Conservation (phyloP, 2,113 vertebrate genomes). For the Atractosteus spatula region DNA sequence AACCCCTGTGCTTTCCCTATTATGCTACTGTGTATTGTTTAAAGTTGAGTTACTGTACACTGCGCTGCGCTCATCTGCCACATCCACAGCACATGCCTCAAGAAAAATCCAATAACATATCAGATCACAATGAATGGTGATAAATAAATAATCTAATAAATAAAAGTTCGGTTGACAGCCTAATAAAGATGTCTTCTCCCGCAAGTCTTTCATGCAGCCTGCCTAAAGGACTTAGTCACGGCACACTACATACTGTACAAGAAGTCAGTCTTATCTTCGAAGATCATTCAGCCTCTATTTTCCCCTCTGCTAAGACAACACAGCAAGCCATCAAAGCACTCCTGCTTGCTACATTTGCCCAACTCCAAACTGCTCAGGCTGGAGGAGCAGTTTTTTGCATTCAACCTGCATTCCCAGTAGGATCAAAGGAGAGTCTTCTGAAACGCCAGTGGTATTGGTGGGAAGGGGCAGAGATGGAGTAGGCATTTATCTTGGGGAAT, state of each 20-base stretch:
- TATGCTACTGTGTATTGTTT: slow-evolving; percentile 42
- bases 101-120: slow-evolving; percentile 12
- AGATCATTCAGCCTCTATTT: no score
- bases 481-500: no score
- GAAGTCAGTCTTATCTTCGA: neutral
- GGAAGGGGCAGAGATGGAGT: no score
- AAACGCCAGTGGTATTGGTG: no score
- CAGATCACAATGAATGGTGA: slow-evolving; percentile 24
- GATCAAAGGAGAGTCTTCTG: no score
- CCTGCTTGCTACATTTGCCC: neutral
- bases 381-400: no score
- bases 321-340: neutral
- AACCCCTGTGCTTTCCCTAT: slow-evolving; percentile 36
- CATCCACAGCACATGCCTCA: neutral
- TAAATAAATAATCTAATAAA: neutral
- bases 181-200: neutral
- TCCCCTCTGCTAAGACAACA: neutral
- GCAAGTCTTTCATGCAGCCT: neutral
- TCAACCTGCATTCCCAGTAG: no score
- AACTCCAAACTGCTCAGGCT: neutral
- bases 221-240: neutral
- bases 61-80: neutral
- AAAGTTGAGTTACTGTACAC: neutral
- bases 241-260: neutral
- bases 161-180: neutral